Evolutionary conservation across 30 jellyfish, hydroid and myxozoan species (phyloP), one percentile per base, ranked within the genome.

Genomic region (Pelagia noctiluca): DNA sequence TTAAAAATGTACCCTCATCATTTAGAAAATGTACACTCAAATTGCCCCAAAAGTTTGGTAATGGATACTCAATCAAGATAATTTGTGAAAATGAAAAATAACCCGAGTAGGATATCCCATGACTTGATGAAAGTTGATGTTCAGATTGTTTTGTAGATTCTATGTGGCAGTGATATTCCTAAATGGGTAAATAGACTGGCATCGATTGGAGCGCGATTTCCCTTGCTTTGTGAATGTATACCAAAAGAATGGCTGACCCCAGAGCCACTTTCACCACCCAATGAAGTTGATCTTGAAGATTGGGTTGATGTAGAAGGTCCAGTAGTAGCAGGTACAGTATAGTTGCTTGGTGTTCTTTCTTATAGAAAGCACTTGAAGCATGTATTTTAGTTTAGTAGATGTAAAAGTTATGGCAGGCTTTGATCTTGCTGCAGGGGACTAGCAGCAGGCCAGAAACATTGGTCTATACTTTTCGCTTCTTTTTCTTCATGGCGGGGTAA

Each of bases 161-260:
- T 94, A 16, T 88, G 97, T 71, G 97, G 99, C 22, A 94, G 88
- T 62, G 93, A 67, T 13, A 75, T 87, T 3, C 99, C 99, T 12
- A 61, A 77, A 35, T 94, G 99, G 99, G 89, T 94, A 12, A 94
- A 94, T 63, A 35, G 99, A n/a, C 76, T 94, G 3, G 99, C 99
- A 0, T 35, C 96, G 3, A 83, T 94, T 70, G 97, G 99, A 3
- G 84, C 95, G 2, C 86, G 97, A 35, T 94, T 94, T 69, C 99
- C 99, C 0, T 80, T 88, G 60, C 77, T 94, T 2, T 91, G 90
- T 67, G 95, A 97, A 0, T 94, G 99, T 63, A 84, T 94, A 1
- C 99, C 99, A 54, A 94, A 94, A 66, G 99, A 88, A 78, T 94
- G 99, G 99, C 70, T 94, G 62, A 70, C 97, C 0, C 99, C 99